These are phyloP conservation scores for Mya arenaria DNA, from an alignment of 1,140 invertebrate species.

Conservation along the genomic window DNA sequence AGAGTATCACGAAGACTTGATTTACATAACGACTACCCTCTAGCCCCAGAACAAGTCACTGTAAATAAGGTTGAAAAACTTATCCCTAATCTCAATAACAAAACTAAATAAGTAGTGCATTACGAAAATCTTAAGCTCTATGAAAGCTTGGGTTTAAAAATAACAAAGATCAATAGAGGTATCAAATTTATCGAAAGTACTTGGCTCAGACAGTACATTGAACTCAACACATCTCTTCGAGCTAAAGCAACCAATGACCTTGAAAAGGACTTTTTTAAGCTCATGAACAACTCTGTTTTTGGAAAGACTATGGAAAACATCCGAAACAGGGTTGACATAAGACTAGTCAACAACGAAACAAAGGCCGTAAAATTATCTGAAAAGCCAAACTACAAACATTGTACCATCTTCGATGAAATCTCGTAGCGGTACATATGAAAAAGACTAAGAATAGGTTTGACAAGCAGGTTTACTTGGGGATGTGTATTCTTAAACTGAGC, in stretches of 20 bases:
- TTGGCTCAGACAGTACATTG: slow-evolving; percentile 51
- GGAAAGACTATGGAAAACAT: slow-evolving; percentile 81
- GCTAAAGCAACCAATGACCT: slow-evolving; percentile 78
- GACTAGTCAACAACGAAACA: slow-evolving; percentile 15
- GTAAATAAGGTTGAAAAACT: slow-evolving; percentile 7
- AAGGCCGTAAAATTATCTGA: slow-evolving; percentile 64
- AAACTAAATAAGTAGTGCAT: not conserved
- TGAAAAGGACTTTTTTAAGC: slow-evolving; percentile 81
- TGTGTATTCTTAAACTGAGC: slow-evolving; percentile 62
- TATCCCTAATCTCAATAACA: slow-evolving; percentile 7
- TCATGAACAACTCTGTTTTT: slow-evolving; percentile 81
- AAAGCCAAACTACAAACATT: slow-evolving; percentile 75
- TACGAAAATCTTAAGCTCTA: slow-evolving; percentile 5
- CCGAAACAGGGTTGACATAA: slow-evolving; percentile 82
- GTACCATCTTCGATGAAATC: slow-evolving; percentile 73
- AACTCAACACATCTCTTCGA: slow-evolving; percentile 67
- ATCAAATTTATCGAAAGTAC: not conserved
- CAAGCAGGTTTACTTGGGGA: slow-evolving; percentile 63
- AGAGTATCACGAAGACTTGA: too few species aligned
- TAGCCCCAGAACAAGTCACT: too few species aligned
- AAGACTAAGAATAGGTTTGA: slow-evolving; percentile 63
- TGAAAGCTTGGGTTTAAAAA: not conserved
- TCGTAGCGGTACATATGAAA: slow-evolving; percentile 60
- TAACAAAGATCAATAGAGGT: slow-evolving; percentile 5
- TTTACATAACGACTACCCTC: too few species aligned